Percentiles rank a stretch among this genome's conserved stretches.
These are phyloP conservation scores for Nomada flava DNA, from an alignment of 2,888 invertebrate genomes.

Conservation along the genomic window DNA sequence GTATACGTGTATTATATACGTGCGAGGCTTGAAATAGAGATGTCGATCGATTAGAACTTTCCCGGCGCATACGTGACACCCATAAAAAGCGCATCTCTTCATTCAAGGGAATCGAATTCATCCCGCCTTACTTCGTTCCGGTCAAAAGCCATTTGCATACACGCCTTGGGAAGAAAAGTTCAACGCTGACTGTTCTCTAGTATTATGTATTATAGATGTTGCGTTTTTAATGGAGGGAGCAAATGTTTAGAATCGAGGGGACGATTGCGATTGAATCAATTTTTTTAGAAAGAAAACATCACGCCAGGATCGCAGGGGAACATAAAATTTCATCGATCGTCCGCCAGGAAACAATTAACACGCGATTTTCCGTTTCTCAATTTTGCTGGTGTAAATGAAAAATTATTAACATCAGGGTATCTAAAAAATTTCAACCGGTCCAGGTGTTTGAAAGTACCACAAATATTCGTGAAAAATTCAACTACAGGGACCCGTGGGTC, in stretches of 20 bases:
- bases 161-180: background rate
- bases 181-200: background rate
- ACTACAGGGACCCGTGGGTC: background rate
- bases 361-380: no score
- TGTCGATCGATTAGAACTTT: conserved; percentile 60
- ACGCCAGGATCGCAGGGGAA: background rate
- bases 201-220: background rate
- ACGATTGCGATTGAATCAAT: background rate
- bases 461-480: conserved; percentile 18
- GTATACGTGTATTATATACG: background rate
- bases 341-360: background rate
- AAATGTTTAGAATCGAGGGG: no score
- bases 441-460: conserved; percentile 13
- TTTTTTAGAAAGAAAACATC: background rate
- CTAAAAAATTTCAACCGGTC: background rate
- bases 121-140: conserved; percentile 52
- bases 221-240: no score
- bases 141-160: conserved; percentile 46
- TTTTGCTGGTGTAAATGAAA: no score
- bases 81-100: conserved; percentile 57
- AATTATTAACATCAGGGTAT: no score
- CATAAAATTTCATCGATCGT: conserved; percentile 10
- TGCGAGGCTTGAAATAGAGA: conserved; percentile 50
- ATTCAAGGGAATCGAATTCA: conserved; percentile 53
- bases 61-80: conserved; percentile 57